phyloP scores from a whole-genome alignment of 2,797 vertebrate genomes.

The Lacerta viridis region DNA sequence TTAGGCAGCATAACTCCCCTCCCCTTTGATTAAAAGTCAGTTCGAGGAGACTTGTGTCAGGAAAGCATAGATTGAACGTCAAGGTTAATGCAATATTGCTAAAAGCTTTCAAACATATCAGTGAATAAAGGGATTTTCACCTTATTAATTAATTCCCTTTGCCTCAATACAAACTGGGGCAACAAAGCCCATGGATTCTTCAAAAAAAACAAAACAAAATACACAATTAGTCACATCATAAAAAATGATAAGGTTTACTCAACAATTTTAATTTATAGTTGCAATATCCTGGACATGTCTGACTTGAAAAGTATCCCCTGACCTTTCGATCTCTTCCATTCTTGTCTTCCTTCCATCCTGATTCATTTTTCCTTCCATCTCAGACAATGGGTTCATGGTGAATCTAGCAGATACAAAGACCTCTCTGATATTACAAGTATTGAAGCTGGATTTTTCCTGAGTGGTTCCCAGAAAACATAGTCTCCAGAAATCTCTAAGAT shows the following conservation, averaged over 20 bases:
- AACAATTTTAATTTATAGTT: background rate
- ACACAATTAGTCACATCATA: background rate
- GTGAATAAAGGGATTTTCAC: conserved; percentile 3
- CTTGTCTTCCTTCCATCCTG: background rate
- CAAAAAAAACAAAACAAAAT: background rate
- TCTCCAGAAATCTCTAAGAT: background rate
- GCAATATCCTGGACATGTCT: background rate
- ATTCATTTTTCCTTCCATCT: background rate
- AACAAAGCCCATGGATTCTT: background rate
- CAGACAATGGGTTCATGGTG: background rate
- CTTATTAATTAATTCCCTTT: conserved; percentile 19
- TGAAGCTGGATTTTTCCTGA: background rate
- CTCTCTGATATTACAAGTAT: background rate
- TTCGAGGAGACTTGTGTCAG: background rate
- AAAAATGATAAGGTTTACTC: background rate
- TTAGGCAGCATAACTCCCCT: background rate
- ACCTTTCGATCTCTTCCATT: rapidly evolving
- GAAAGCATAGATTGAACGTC: background rate
- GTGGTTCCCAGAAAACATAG: background rate
- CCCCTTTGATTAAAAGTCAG: background rate
- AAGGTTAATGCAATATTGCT: conserved; percentile 29
- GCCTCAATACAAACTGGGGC: background rate
- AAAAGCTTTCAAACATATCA: conserved; percentile 27
- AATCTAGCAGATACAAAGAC: conserved; percentile 3
- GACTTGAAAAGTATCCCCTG: background rate